Base-by-base conservation (phyloP, 2,888 invertebrate species). In the Stenchaetothrips biformis region DNA sequence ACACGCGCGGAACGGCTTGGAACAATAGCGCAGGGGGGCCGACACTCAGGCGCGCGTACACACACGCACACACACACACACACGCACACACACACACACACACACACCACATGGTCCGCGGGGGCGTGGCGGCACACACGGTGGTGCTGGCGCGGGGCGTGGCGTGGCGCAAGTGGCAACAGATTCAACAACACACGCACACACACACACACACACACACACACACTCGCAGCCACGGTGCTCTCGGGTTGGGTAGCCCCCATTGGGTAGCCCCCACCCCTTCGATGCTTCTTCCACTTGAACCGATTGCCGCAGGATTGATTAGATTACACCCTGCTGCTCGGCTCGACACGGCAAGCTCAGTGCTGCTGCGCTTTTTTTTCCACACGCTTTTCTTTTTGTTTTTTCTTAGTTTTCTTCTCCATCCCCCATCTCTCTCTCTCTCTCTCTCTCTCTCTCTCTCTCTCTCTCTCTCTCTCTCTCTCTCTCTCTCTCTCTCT, bases 261-360 rank as follows among this genome's bases (percentile, higher is more conserved):
- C 37, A 37, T 37, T 37, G 37, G 37, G 37, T 37, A 37, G 37
- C 37, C 37, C 37, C 37, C 37, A 7, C 25, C 67, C 0, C 67
- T 74, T 74, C 67, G 21, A 21, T 25, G 21, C 67, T 74, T 25
- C 67, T 74, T 74, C 67, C 67, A 74, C 67, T 74, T 74, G 67
- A 74, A 74, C 67, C 67, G 67, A 74, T 74, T 74, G 67, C 67
- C 67, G 25, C 67, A 7, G 67, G 67, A 74, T 74, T 74, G 67
- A 74, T 74, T 74, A 74, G 67, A 74, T 74, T 74, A 74, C 67
- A 25, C 11, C 25, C 67, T 74, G 67, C 67, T 59, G 67, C 67
- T 59, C 59, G 59, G 59, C 37, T 37, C 37, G 67, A 74, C 67
- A 37, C 37, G 37, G 37, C 37, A 37, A 37, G 37, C 37, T 37